phyloP scores from a whole-genome alignment of 2,797 vertebrate species.

The Liparis tanakae region DNA sequence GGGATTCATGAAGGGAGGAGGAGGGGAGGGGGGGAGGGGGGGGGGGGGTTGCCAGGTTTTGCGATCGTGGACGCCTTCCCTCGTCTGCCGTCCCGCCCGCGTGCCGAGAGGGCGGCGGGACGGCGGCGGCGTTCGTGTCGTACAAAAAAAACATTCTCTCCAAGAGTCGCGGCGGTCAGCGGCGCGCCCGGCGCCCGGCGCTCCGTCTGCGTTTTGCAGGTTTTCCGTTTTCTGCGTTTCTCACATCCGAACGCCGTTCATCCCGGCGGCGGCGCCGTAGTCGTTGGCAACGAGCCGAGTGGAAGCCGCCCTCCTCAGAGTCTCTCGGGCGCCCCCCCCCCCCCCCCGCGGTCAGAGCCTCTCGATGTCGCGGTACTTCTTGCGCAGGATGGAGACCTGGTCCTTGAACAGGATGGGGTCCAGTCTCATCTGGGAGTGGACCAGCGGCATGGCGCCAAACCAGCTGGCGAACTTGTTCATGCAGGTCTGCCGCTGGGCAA shows the following conservation, averaged over 20 bases:
- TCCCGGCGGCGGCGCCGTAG: slow-evolving; percentile 57
- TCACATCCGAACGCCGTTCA: slow-evolving; percentile 55
- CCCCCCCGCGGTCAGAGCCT: slow-evolving; percentile 92
- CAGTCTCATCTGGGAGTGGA: slow-evolving; percentile 98
- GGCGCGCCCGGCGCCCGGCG: slow-evolving; percentile 68
- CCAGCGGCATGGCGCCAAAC: slow-evolving; percentile 99
- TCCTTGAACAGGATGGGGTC: slow-evolving; percentile 99
- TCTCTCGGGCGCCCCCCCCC: slow-evolving; percentile 72
- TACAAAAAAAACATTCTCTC: slow-evolving; percentile 75
- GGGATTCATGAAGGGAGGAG: slow-evolving; percentile 34
- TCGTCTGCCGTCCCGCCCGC: slow-evolving; percentile 68
- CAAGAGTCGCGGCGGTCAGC: slow-evolving; percentile 73
- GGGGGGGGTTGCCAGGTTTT: slow-evolving; percentile 48
- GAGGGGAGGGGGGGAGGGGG: background rate
- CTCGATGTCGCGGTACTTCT: slow-evolving; percentile 99
- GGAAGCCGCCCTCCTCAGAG: slow-evolving; percentile 65
- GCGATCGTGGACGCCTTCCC: slow-evolving; percentile 62
- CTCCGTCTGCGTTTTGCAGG: slow-evolving; percentile 51
- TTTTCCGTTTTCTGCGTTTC: slow-evolving; percentile 45
- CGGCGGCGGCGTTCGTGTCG: slow-evolving; percentile 46
- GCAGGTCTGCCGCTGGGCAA: slow-evolving; percentile 98
- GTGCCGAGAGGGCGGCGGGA: slow-evolving; percentile 67
- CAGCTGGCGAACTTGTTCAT: slow-evolving; percentile 99
- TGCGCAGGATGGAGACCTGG: slow-evolving; percentile 98
- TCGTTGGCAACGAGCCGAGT: slow-evolving; percentile 76